phyloP scores from a whole-genome alignment of 2,113 vertebrate genomes.

The Phycodurus eques region DNA sequence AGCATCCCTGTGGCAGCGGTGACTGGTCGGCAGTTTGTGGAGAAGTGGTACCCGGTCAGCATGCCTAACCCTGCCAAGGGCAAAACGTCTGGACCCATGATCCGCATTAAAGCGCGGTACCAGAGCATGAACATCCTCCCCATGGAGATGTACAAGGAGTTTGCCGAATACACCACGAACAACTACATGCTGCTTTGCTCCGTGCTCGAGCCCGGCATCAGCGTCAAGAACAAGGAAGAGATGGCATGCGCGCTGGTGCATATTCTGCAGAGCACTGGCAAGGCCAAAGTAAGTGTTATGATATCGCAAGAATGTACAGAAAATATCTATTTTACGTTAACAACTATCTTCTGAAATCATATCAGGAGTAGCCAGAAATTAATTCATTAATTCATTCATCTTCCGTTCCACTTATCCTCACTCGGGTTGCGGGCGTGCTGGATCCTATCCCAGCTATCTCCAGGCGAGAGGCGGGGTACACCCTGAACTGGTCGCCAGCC shows the following conservation, averaged over 20 bases:
- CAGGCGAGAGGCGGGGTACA: too few species aligned
- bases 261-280: conserved; percentile 97
- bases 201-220: conserved; percentile 90
- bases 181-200: conserved; percentile 96
- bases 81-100: conserved; percentile 89
- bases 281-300: conserved; percentile 86
- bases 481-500: too few species aligned
- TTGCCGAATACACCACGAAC: conserved; percentile 97
- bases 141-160: conserved; percentile 99
- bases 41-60: conserved; percentile 94
- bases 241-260: conserved; percentile 95
- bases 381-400: too few species aligned
- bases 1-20: conserved; percentile 84
- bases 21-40: conserved; percentile 90
- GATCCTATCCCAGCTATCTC: too few species aligned
- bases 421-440: too few species aligned
- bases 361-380: too few species aligned
- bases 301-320: neutral
- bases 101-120: conserved; percentile 94
- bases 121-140: conserved; percentile 97
- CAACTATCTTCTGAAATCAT: too few species aligned
- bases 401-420: too few species aligned
- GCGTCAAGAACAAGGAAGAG: conserved; percentile 98
- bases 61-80: conserved; percentile 88
- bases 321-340: neutral